Evolutionary conservation across 2,113 vertebrate species (phyloP).

Genomic region (Pycnonotus jocosus): DNA sequence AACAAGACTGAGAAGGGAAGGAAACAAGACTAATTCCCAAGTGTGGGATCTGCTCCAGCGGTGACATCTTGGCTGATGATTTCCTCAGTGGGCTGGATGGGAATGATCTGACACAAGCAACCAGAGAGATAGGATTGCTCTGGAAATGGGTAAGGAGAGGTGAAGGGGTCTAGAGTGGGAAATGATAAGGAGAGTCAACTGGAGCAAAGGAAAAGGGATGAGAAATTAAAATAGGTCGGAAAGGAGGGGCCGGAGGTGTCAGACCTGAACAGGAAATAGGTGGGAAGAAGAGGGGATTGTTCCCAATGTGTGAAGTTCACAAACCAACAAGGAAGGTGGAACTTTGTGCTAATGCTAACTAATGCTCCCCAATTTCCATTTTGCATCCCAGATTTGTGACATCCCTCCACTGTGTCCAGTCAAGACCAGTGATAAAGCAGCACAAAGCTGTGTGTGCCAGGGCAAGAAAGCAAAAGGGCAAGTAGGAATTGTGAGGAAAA

Average conservation of each 20-base stretch:
- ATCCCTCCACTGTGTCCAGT: not conserved
- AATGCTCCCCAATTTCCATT: not conserved
- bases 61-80: not conserved
- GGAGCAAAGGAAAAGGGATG: not conserved
- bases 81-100: not conserved
- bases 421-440: not conserved
- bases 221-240: not conserved
- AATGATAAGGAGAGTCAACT: not conserved
- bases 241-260: fast-evolving
- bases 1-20: not conserved
- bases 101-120: not conserved
- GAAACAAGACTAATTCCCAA: not conserved
- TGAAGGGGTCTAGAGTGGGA: not conserved
- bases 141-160: not conserved
- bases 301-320: fast-evolving
- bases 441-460: not conserved
- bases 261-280: not conserved
- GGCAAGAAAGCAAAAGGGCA: not conserved
- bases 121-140: not conserved
- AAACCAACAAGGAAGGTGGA: not conserved
- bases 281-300: not conserved
- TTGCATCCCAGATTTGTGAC: not conserved
- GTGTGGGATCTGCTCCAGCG: not conserved
- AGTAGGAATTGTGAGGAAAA: not conserved
- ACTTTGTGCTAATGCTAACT: not conserved